These are phyloP conservation scores for Poeciliopsis retropinna DNA, from an alignment of 2,113 vertebrate species.

Conservation along the genomic window DNA sequence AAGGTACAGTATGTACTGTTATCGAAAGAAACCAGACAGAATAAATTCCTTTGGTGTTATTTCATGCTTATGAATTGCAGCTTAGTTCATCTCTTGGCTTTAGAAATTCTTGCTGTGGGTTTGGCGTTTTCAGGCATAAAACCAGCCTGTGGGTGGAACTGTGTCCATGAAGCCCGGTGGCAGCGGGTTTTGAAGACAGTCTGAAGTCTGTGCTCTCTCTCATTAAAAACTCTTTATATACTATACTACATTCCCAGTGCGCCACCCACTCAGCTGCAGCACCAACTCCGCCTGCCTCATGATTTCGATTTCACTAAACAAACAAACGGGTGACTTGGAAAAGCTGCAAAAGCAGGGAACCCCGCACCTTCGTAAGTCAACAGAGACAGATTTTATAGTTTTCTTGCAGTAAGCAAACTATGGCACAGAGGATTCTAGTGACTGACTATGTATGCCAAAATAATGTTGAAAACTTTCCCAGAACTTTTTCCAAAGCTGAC, in stretches of 20 bases:
- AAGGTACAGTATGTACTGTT: not conserved
- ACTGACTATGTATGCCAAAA: constrained; percentile 12
- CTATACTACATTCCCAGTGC: constrained; percentile 7
- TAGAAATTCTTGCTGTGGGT: constrained; percentile 21
- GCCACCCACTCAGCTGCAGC: constrained; percentile 37
- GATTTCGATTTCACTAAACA: constrained; percentile 6
- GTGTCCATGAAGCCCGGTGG: constrained; percentile 29
- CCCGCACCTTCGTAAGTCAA: constrained; percentile 24
- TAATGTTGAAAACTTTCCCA: not conserved
- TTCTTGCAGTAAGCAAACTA: constrained; percentile 32
- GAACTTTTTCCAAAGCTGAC: constrained; percentile 5
- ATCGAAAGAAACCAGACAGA: constrained; percentile 40
- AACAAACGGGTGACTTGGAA: constrained; percentile 26
- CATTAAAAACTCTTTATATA: constrained; percentile 70
- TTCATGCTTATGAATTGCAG: constrained; percentile 23
- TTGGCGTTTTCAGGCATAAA: constrained; percentile 11
- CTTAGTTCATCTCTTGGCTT: constrained; percentile 12
- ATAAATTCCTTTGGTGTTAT: constrained; percentile 33
- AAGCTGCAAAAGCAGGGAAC: constrained; percentile 26
- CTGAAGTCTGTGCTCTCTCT: constrained; percentile 41
- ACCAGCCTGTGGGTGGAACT: constrained; percentile 62
- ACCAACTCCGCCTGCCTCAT: constrained; percentile 13
- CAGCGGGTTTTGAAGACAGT: constrained; percentile 43
- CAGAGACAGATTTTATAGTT: constrained; percentile 26
- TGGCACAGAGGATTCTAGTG: constrained; percentile 9